Evolutionary conservation across 2,113 vertebrate species (phyloP), one percentile per base, ranked within the genome.

Genomic region (Marmota flaviventris): DNA sequence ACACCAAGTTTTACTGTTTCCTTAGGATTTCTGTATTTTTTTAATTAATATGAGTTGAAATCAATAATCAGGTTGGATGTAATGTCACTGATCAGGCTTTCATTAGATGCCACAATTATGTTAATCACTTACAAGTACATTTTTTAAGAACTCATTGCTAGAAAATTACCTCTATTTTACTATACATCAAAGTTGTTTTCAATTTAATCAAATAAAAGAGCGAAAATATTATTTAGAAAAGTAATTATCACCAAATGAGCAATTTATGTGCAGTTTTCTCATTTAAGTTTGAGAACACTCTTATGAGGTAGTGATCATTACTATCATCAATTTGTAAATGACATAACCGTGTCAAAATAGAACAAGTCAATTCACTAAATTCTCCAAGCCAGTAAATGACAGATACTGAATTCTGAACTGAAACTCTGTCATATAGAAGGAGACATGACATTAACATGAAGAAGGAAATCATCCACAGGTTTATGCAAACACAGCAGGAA

Each of bases 1-100:
- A 45, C 53, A 51, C 24, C 53, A 88, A 39, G 42, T 84, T 17
- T 87, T 79, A 84, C 25, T 56, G 56, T 70, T 97, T 85, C 67
- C 72, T 89, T 78, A 7, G 3, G 4, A 5, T 95, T 95, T 37
- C 45, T 89, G 18, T 51, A 24, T 45, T 65, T 29, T 58, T 51
- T 11, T 89, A 93, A 83, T 73, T 13, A 48, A 89, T 70, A 85
- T 39, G 18, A 67, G 42, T 61, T 83, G 37, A 79, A 58, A 39
- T 96, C 39, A 88, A 79, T 82, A 79, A 25, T 56, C 37, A 39
- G 5, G 58, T 42, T 97, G 45, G 0, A 18, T 39, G 56, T 84
- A 92, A 96, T 84, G 29, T 34, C 24, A 94, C 27, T 18, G 78
- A 45, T 18, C 25, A 72, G 25, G 8, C 48, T 20, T 29, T 78